Evolutionary conservation across 2,888 invertebrate genomes (phyloP), one percentile per base, ranked within the genome.

Genomic region (Drosophila rellima): DNA sequence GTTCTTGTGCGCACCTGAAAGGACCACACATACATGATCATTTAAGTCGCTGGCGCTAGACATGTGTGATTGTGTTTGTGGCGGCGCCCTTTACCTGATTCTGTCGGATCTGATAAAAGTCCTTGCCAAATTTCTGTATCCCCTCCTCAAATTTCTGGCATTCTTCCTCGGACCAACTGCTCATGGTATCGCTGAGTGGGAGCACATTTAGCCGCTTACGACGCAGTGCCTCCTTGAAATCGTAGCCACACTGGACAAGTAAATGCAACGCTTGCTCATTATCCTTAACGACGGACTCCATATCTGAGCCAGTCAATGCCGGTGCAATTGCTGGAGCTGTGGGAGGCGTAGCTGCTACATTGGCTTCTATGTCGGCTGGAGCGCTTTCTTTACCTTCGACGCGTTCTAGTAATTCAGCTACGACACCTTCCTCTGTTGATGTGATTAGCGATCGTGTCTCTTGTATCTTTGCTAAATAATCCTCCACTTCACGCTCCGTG

Each of bases 61-160:
- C 17, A 39, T 51, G 35, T 31, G 31, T 48, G 47, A 18, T 20
- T 20, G 17, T 37, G 23, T 23, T 31, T 45, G 8, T 33, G 70
- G 37, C 20, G 44, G 26, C 39, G 40, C 31, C 33, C 60, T 67
- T 76, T 78, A 91, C 98, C 94, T 98, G 98, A 90, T 97, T 96
- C 91, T 97, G 97, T 88, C 98, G 96, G 90, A 99, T 99, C 75
- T 96, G 94, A 91, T 97, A 96, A 92, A 99, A 99, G 93, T 99
- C 98, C 93, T 99, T 99, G 31, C 99, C 99, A 90, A 97, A 98
- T 65, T 95, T 95, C 90, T 98, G 95, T 8, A 99, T 94, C 39
- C 99, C 99, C 89, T 96, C 96, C 94, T 99, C 99, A 93, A 99
- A 99, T 92, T 98, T 97, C 61, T 97, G 95, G 92, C 98, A 98